These are phyloP conservation scores for Melikaiella ostensackeni DNA, from an alignment of 2,888 invertebrate species.

Conservation along the genomic window DNA sequence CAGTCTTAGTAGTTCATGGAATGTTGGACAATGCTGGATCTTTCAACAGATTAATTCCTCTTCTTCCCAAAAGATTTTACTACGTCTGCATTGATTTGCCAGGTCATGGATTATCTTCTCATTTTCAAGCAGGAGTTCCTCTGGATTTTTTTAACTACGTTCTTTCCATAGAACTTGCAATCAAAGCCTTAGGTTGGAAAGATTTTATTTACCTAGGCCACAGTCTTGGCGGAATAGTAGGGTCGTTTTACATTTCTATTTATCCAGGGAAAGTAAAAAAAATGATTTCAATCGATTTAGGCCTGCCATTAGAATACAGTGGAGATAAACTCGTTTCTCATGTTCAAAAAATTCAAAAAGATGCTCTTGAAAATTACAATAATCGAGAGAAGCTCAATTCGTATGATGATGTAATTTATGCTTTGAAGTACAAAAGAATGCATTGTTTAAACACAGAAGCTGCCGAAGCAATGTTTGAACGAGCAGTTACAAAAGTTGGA, in stretches of 20 bases:
- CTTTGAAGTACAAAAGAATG: constrained; percentile 76
- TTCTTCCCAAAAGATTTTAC: constrained; percentile 71
- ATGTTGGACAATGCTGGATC: constrained; percentile 76
- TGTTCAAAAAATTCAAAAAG: constrained; percentile 73
- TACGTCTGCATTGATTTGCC: constrained; percentile 77
- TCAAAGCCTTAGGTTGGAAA: constrained; percentile 75
- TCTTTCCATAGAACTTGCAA: constrained; percentile 66
- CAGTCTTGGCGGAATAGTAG: constrained; percentile 79
- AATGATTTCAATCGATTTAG: constrained; percentile 77
- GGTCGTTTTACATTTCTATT: constrained; percentile 71
- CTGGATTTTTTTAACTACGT: constrained; percentile 72
- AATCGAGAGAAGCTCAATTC: constrained; percentile 72
- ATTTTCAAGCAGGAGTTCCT: constrained; percentile 72
- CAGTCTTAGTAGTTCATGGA: constrained; percentile 73
- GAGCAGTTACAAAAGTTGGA: constrained; percentile 76
- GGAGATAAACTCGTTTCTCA: constrained; percentile 60
- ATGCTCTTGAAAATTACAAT: constrained; percentile 69
- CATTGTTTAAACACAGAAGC: constrained; percentile 75
- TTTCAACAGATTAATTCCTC: constrained; percentile 74
- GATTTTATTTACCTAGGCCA: constrained; percentile 74
- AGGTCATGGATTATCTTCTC: constrained; percentile 78
- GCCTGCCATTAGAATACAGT: constrained; percentile 64
- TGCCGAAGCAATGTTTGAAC: constrained; percentile 78
- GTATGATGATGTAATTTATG: constrained; percentile 78
- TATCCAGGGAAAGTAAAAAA: constrained; percentile 76